phyloP scores from a whole-genome alignment of 2,113 vertebrate genomes.

The Catharus minimus region DNA sequence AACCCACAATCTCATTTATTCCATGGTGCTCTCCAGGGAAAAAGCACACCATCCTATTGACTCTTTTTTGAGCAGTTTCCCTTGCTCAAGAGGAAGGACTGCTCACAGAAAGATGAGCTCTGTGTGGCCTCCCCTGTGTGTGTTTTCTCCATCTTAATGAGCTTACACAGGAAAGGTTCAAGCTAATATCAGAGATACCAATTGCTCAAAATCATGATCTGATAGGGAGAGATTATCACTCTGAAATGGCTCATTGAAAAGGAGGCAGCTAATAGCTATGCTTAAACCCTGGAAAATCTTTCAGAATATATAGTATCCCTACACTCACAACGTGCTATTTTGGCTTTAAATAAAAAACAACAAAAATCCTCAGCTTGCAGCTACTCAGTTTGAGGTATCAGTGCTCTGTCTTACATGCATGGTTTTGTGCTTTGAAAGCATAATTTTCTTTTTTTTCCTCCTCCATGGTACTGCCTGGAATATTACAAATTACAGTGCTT shows the following conservation, averaged over 20 bases:
- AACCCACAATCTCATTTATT: constrained; percentile 40
- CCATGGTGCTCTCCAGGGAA: not conserved
- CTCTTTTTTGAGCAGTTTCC: not conserved
- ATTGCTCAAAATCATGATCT: constrained; percentile 10
- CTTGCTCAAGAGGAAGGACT: not conserved
- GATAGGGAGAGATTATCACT: constrained; percentile 12
- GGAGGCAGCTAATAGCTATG: not conserved
- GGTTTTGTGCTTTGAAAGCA: not conserved
- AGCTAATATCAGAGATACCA: constrained; percentile 3
- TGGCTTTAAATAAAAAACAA: not conserved
- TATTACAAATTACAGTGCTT: not conserved
- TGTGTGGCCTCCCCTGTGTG: not conserved
- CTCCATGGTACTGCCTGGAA: not conserved
- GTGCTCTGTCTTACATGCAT: not conserved
- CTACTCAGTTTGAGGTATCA: not conserved
- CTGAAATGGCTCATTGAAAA: constrained; percentile 18
- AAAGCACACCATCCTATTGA: not conserved
- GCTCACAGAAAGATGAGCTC: not conserved
- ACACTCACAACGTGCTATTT: not conserved
- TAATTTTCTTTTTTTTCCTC: not conserved
- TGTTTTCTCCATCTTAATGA: constrained; percentile 6
- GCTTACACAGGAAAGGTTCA: not conserved
- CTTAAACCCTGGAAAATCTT: not conserved
- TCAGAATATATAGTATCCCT: not conserved
- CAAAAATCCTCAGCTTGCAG: not conserved